These are phyloP conservation scores for Oophaga pumilio DNA, from an alignment of 2,113 vertebrate species.

Conservation along the genomic window DNA sequence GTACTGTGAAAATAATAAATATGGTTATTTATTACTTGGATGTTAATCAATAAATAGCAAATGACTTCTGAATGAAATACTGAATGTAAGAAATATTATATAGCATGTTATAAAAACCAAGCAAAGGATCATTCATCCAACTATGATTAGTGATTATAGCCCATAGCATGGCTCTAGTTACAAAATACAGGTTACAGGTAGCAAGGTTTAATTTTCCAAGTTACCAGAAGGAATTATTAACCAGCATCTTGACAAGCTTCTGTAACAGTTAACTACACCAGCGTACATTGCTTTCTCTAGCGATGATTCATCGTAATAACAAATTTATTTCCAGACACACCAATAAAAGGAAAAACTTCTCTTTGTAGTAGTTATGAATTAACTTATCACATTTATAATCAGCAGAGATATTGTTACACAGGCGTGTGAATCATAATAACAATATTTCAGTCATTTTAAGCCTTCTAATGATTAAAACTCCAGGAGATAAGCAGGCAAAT, in stretches of 20 bases:
- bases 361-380: too few species aligned
- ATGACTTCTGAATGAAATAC: background rate
- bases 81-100: background rate
- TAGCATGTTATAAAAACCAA: background rate
- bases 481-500: background rate
- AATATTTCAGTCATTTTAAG: background rate
- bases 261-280: background rate
- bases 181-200: background rate
- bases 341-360: background rate
- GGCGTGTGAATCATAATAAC: background rate
- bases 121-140: background rate
- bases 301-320: background rate
- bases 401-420: too few species aligned
- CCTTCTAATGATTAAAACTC: background rate
- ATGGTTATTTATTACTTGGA: background rate
- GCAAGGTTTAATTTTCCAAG: background rate
- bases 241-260: background rate
- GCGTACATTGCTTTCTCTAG: too few species aligned
- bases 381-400: too few species aligned
- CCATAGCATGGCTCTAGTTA: background rate
- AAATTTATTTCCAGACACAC: background rate
- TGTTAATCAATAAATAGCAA: background rate
- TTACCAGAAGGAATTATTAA: background rate
- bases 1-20: conserved; percentile 75
- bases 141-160: background rate